Evolutionary conservation across 2,888 invertebrate species (phyloP), one percentile per base, ranked within the genome.

Genomic region (Phanerotoma sp.): DNA sequence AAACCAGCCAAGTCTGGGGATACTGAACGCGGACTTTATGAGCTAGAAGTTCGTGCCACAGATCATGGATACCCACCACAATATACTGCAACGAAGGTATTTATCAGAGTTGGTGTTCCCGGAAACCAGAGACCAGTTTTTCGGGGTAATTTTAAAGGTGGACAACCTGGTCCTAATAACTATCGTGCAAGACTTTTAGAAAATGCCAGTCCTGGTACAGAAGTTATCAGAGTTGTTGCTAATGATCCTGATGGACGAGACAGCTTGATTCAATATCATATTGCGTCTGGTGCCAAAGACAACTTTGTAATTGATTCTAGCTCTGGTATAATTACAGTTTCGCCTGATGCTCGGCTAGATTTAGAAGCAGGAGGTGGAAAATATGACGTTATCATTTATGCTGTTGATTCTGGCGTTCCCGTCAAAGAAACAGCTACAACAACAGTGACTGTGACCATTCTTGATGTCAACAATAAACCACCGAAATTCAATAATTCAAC

Each of bases 121-220:
- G 89, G 89, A 1, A 89, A 90, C 66, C 88, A 89, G 65, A 79
- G 88, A n/a, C 91, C 89, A 0, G 84, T 87, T n/a, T 89, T 88
- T 66, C 85, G 86, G 63, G 88, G 88, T 1, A 86, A 87, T 65
- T 87, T 85, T 63, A 86, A 86, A 54, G 80, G 82, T 18, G 64
- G 63, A 5, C 82, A 83, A 16, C 77, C 86, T 0, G 86, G 86
- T 10, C 87, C 88, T 0, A 87, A 85, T 68, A 86, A 85, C 42
- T 91, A 90, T 66, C 83, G 86, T 58, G 87, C 86, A 0, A 84
- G 82, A 44, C 82, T 91, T 16, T 80, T 82, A 45, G 91, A 91
- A 77, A 87, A 89, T 69, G 85, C 89, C 0, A 75, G 80, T 3
- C 78, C 86, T 2, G 89, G 89, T 1, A 83, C 84, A 11, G 84